Evolutionary conservation across 2,797 vertebrate genomes (phyloP), one percentile per base, ranked within the genome.

Genomic region (Neoniphon sammara): DNA sequence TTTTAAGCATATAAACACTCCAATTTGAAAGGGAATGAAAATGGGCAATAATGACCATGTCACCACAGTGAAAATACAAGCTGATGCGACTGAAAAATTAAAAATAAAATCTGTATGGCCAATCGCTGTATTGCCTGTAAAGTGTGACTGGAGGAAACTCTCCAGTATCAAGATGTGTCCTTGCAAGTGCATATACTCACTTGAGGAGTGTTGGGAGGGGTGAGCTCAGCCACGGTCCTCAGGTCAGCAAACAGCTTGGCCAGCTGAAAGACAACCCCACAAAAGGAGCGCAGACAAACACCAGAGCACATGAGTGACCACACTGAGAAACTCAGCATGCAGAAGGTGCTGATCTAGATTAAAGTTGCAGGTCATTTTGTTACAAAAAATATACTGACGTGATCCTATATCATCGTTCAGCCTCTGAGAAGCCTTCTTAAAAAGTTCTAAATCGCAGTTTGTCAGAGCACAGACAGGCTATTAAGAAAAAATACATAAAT

Each of bases 161-260:
- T 30, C 11, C 46, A 20, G 27, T 46, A 23, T 1, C 8, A 18
- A 21, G 25, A 7, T 55, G 20, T 21, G 20, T 42, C 31, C 18
- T 4, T n/a, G 30, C 12, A 23, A 3, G 8, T 20, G 39, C 0
- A 0, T 15, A 1, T 23, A 93, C 95, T 96, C 93, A 98, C 98
- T 25, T 88, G 20, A 5, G 94, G 91, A 0, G 93, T 93, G 71
- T 93, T 93, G 21, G 95, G 91, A 0, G 93, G 92, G 59, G 95
- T 95, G 58, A 97, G 83, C 59, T 96, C 95, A 0, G 96, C 95
- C 90, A 97, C 90, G 0, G 95, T 94, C 82, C 93, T 95, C 88
- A 99, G 84, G 88, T 97, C 97, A 57, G 97, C 95, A 90, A 98
- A 91, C 66, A 98, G 90, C 85, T 97, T 96, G 17, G 96, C 96